Base-by-base conservation (phyloP, 2,888 invertebrate species). In the Acrobasis suavella region DNA sequence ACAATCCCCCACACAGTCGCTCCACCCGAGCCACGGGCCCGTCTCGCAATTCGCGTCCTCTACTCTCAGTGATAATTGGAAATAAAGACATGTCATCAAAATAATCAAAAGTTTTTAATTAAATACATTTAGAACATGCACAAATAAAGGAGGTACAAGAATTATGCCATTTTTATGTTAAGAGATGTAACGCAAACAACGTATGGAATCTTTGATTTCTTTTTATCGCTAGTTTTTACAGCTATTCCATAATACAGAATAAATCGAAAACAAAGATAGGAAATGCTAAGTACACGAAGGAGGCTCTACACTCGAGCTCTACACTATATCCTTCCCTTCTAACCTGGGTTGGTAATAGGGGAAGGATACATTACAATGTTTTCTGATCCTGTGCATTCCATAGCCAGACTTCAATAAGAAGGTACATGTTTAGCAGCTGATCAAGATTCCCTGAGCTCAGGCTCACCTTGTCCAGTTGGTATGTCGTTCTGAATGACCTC, bases 21-120 rank as follows among this genome's bases (percentile, higher is more conserved):
- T 81, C 91, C 91, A 91, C 9, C 91, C 91, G 60, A 87, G 74
- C 91, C 91, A 91, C 9, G 83, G 80, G 12, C 88, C 85, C 64
- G 78, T 77, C 74, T 80, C 81, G 73, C 91, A 91, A 70, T 83
- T 82, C 64, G 72, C 74, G 65, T 78, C 77, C 68, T 80, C 81
- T 78, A 68, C 58, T 60, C 64, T 68, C 60, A 72, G 65, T 49
- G 55, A 61, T 62, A 62, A 62, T 62, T 37, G 54, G 50, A 62
- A 54, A 62, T 55, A 62, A 62, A 62, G 15, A 62, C 55, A 55
- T 62, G 37, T 55, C 22, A 62, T 58, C 15, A 58, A 62, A 58
- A 62, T 56, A 62, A 62, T 62, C 15, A 14, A 9, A 50, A 62
- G 37, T 62, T 51, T 50, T 38, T 52, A 62, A 62, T 51, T 14